Conservation (phyloP, 2,797 vertebrate genomes). For the Anisognathus igniventris region DNA sequence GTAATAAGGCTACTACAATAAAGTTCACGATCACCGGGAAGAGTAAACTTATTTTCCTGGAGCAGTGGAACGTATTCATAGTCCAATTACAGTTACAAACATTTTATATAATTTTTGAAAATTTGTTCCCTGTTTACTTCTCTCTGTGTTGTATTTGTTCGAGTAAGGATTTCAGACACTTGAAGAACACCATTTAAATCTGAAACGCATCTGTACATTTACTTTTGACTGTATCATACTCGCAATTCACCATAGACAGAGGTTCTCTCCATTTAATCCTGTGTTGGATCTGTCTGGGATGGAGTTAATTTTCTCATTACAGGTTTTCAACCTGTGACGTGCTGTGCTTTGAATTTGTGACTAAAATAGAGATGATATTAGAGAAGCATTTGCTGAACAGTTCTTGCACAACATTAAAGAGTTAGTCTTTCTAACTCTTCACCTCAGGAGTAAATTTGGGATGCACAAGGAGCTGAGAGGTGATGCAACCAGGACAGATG, state of each 20-base stretch:
- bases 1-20: neutral
- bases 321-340: neutral
- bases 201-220: neutral
- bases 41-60: neutral
- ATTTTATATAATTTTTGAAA: neutral
- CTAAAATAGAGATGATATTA: neutral
- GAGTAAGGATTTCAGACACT: neutral
- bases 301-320: neutral
- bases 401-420: neutral
- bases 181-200: neutral
- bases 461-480: neutral
- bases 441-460: neutral
- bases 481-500: fast-evolving
- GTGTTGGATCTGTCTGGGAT: neutral
- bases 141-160: neutral
- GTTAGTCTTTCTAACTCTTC: neutral
- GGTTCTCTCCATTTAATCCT: neutral
- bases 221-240: neutral
- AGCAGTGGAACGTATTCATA: neutral
- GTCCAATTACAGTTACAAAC: neutral
- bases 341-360: neutral
- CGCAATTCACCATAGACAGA: neutral
- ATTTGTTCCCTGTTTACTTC: neutral
- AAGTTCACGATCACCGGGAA: neutral
- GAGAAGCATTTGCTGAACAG: neutral